Conservation (phyloP, 2,113 vertebrate species). For the Poeciliopsis occidentalis region DNA sequence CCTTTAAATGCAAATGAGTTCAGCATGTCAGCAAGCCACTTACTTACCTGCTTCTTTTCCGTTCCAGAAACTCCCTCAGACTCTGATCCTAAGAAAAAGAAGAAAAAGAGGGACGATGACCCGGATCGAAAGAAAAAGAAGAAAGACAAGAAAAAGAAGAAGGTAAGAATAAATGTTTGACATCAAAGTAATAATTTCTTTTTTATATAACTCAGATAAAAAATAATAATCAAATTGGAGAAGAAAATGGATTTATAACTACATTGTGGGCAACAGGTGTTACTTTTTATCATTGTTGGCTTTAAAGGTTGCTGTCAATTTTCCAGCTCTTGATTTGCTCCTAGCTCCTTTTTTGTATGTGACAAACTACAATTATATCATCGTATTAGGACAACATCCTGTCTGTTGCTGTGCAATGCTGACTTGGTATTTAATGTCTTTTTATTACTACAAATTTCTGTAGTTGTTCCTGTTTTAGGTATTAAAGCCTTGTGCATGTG, state of each 20-base stretch:
- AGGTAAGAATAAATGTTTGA: conserved; percentile 75
- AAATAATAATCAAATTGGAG: not conserved
- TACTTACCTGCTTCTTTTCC: not conserved
- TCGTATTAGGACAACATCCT: not conserved
- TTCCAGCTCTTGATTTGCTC: too few species aligned
- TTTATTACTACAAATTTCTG: too few species aligned
- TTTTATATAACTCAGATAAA: too few species aligned
- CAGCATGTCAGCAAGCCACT: not conserved
- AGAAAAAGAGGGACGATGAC: conserved; percentile 98
- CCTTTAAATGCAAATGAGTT: conserved; percentile 31
- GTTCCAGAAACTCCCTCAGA: conserved; percentile 93
- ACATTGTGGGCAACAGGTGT: not conserved
- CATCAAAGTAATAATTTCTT: not conserved
- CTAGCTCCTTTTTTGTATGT: too few species aligned
- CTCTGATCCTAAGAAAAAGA: conserved; percentile 98
- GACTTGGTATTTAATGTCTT: too few species aligned
- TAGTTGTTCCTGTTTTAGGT: too few species aligned
- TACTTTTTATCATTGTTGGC: not conserved
- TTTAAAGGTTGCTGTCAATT: too few species aligned
- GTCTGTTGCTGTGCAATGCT: too few species aligned
- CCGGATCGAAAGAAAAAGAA: conserved; percentile 96
- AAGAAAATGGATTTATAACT: not conserved
- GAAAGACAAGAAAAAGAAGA: conserved; percentile 99
- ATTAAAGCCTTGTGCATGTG: too few species aligned
- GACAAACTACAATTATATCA: not conserved